Percentiles rank a stretch among this genome's conserved stretches.
These are phyloP conservation scores for Trogon melanurus DNA, from an alignment of 2,113 vertebrate genomes.

Conservation along the genomic window DNA sequence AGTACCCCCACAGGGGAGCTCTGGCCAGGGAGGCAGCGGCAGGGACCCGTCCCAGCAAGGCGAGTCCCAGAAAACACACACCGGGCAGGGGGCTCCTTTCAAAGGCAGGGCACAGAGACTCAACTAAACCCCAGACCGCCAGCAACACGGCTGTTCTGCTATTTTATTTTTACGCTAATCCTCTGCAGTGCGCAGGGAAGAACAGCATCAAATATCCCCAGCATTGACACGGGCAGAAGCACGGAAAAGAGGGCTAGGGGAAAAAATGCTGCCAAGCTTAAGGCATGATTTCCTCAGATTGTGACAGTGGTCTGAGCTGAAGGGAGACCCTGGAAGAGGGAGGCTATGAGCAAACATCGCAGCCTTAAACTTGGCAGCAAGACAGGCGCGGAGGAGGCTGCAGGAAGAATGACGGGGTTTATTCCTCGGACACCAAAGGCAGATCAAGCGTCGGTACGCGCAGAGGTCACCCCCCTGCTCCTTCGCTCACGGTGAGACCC, in stretches of 20 bases:
- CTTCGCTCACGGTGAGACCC: neutral
- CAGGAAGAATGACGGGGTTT: neutral
- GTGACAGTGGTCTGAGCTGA: neutral
- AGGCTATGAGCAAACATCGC: neutral
- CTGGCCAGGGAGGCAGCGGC: neutral
- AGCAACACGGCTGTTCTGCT: neutral
- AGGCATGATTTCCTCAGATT: neutral
- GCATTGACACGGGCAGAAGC: neutral
- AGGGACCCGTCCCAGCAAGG: neutral
- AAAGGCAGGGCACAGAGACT: neutral
- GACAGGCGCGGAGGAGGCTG: neutral
- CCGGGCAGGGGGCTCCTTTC: neutral
- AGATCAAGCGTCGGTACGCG: accelerated
- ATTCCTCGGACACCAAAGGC: neutral
- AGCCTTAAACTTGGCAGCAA: neutral
- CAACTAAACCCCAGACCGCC: accelerated
- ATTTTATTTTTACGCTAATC: neutral
- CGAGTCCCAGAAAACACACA: neutral
- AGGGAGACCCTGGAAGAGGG: neutral
- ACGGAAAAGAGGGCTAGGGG: too few relatives aligned
- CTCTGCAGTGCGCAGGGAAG: neutral
- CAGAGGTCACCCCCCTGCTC: neutral
- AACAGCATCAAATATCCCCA: neutral
- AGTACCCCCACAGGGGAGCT: accelerated
- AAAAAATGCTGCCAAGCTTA: too few relatives aligned